phyloP scores from a whole-genome alignment of 2,888 invertebrate species.

The Mongoloraphidia duomilia region DNA sequence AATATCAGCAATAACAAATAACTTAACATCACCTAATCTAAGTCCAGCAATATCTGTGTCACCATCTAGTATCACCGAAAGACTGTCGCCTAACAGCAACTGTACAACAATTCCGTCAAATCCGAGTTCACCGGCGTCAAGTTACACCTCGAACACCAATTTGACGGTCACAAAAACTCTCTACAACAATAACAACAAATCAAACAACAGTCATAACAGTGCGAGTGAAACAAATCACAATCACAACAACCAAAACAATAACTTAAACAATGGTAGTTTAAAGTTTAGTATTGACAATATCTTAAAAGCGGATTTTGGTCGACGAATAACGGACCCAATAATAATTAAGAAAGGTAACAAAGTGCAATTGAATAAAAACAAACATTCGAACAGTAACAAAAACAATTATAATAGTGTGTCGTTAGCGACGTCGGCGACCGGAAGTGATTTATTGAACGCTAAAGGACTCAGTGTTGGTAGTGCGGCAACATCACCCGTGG shows the following conservation, averaged over 20 bases:
- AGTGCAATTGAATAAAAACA: no score
- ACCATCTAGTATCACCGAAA: no score
- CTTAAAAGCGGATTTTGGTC: slow-evolving; percentile 70
- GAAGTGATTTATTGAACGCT: not conserved
- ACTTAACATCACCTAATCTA: slow-evolving; percentile 32
- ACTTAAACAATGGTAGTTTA: slow-evolving; percentile 41
- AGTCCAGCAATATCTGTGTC: slow-evolving; percentile 24
- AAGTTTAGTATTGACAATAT: slow-evolving; percentile 82
- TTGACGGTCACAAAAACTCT: slow-evolving; percentile 19
- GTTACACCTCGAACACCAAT: slow-evolving; percentile 10
- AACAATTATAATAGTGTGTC: not conserved
- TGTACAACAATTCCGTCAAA: not conserved
- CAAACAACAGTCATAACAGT: slow-evolving; percentile 20
- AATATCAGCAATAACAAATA: slow-evolving; percentile 46
- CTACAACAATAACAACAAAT: slow-evolving; percentile 20
- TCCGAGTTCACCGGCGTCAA: not conserved
- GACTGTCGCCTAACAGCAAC: no score
- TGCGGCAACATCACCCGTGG: slow-evolving; percentile 18
- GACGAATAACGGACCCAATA: slow-evolving; percentile 52
- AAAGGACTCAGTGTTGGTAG: slow-evolving; percentile 22
- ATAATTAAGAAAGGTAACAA: slow-evolving; percentile 36
- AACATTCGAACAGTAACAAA: no score
- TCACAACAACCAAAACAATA: slow-evolving; percentile 21
- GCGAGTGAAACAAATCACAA: slow-evolving; percentile 22
- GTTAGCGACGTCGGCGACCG: slow-evolving; percentile 1